A percentile compares a stretch with the other conserved stretches of the same genome.
Evolutionary conservation across 35 echinoderm and acorn worm genomes (phyloP).

Genomic region (Stichopus chloronotus): DNA sequence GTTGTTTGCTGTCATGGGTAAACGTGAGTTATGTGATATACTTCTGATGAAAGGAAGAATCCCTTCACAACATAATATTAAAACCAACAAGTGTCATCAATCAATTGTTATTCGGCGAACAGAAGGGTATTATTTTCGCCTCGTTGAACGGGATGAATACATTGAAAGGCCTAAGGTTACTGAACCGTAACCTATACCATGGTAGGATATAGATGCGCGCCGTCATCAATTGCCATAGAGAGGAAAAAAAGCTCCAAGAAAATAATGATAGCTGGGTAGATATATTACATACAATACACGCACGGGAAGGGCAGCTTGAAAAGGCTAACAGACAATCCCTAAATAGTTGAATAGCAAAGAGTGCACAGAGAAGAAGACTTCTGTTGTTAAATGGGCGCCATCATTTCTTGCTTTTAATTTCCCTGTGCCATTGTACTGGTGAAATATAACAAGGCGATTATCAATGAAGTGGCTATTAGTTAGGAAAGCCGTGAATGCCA

Average conservation of each 20-base stretch:
- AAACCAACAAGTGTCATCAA: neutral
- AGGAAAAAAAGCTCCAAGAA: neutral
- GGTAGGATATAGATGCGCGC: neutral
- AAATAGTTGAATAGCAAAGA: constrained; percentile 17
- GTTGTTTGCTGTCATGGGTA: neutral
- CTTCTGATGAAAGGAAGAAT: neutral
- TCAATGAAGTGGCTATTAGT: constrained; percentile 13
- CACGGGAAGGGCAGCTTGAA: constrained; percentile 13
- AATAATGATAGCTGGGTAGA: neutral
- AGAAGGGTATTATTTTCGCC: constrained; percentile 14
- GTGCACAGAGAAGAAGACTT: neutral
- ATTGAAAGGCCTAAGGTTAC: constrained; percentile 1
- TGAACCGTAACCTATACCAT: constrained; percentile 12
- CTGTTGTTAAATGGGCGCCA: constrained; percentile 30
- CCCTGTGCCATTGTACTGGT: constrained; percentile 2
- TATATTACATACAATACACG: neutral
- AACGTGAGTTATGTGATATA: neutral
- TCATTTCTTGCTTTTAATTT: constrained; percentile 26
- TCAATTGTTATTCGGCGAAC: neutral
- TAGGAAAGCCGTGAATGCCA: constrained; percentile 17
- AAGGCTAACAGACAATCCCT: constrained; percentile 45
- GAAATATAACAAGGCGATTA: constrained; percentile 44
- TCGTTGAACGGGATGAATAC: neutral
- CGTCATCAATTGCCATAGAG: neutral
- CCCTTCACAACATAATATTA: neutral